Percentiles rank a stretch among this genome's conserved stretches.
These are phyloP conservation scores for Pelodiscus sinensis DNA, from an alignment of 2,113 vertebrate species.

Conservation along the genomic window DNA sequence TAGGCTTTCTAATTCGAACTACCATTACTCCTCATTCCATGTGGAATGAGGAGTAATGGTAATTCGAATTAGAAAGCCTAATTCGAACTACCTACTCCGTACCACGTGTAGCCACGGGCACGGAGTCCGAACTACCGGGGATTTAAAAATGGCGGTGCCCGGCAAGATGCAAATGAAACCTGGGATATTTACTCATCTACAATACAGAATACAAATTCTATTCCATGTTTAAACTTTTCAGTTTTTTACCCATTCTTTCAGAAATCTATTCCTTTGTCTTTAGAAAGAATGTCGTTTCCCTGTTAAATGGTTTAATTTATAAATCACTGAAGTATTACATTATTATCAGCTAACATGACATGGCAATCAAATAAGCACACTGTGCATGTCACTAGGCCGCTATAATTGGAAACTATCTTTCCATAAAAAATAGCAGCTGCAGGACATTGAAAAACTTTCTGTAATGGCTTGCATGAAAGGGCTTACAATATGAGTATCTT, in stretches of 20 bases:
- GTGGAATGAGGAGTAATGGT: too few relatives aligned
- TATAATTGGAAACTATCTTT: neutral
- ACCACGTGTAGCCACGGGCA: too few relatives aligned
- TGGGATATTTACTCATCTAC: too few relatives aligned
- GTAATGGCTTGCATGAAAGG: constrained; percentile 2
- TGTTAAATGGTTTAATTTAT: constrained; percentile 22
- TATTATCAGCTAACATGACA: neutral
- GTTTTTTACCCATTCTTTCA: neutral
- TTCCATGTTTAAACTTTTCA: neutral
- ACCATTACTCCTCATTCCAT: too few relatives aligned
- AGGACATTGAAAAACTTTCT: neutral
- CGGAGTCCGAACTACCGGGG: too few relatives aligned
- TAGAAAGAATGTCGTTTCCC: neutral
- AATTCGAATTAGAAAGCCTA: too few relatives aligned
- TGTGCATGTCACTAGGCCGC: neutral
- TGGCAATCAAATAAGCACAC: neutral
- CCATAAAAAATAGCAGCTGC: neutral
- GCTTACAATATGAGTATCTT: neutral
- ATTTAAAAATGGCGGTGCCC: too few relatives aligned
- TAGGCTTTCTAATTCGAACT: too few relatives aligned
- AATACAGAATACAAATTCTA: neutral
- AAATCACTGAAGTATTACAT: neutral
- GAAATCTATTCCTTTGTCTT: neutral
- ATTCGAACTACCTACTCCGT: too few relatives aligned
- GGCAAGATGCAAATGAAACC: too few relatives aligned